These are phyloP conservation scores for Nerophis lumbriciformis DNA, from an alignment of 2,113 vertebrate genomes.

Conservation along the genomic window DNA sequence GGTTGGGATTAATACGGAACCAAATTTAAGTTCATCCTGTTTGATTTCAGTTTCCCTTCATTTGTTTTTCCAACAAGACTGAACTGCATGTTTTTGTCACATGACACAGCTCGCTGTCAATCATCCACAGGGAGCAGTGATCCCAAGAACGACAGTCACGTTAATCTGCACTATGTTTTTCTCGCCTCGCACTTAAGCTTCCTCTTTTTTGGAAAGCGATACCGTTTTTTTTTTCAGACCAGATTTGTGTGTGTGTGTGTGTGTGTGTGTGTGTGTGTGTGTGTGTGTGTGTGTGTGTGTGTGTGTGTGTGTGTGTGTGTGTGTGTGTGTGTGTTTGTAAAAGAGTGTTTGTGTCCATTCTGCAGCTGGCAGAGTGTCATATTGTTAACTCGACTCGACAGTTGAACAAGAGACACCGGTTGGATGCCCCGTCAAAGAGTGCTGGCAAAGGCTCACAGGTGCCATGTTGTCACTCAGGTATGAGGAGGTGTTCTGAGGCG, in stretches of 20 bases:
- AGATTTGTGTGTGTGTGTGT: background rate
- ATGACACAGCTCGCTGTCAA: slow-evolving; percentile 26
- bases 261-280: background rate
- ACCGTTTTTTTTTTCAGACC: no score
- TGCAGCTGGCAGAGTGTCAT: background rate
- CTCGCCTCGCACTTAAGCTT: no score
- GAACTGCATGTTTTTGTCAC: slow-evolving; percentile 19
- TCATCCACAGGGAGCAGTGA: slow-evolving; percentile 25
- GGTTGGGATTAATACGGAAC: no score
- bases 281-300: background rate
- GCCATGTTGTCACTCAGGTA: background rate
- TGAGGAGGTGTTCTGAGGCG: background rate
- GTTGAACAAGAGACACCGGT: background rate
- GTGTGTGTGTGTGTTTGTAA: background rate
- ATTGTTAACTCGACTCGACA: background rate
- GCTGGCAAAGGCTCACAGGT: no score
- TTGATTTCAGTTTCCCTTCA: background rate
- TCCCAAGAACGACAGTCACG: background rate
- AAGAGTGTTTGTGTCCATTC: no score
- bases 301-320: background rate
- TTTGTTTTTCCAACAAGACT: no score
- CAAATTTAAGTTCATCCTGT: background rate
- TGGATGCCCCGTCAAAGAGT: background rate
- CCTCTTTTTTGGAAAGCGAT: no score
- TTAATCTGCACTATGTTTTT: no score